These are phyloP conservation scores for Ectobius pallidus DNA, from an alignment of 2,888 invertebrate species.

Conservation along the genomic window DNA sequence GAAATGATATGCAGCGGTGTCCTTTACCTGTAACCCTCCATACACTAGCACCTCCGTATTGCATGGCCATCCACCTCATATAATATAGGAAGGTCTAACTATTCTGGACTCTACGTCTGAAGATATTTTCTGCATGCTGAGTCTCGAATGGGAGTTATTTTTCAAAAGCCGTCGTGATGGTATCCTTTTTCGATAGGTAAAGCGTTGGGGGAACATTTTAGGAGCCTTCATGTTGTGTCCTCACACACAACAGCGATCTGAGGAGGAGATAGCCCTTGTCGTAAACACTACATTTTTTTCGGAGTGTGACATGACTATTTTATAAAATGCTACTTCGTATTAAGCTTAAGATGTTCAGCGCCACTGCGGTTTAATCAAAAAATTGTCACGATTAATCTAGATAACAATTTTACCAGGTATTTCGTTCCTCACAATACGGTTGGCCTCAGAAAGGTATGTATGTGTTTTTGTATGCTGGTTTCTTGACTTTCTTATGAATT, in stretches of 20 bases:
- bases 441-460: too few relatives aligned
- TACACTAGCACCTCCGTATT: conserved; percentile 15
- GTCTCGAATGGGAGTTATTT: conserved; percentile 24
- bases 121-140: conserved; percentile 29
- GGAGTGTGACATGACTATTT: not conserved
- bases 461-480: too few relatives aligned
- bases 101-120: conserved; percentile 19
- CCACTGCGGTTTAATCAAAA: not conserved
- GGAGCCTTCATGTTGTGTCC: conserved; percentile 4
- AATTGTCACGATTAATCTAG: not conserved
- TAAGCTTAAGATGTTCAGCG: not conserved
- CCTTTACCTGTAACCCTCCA: conserved; percentile 5
- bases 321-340: not conserved
- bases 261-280: not conserved
- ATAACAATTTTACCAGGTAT: too few relatives aligned
- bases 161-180: conserved; percentile 24
- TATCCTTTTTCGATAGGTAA: conserved; percentile 18
- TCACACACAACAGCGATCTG: not conserved
- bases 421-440: too few relatives aligned
- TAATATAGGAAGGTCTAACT: conserved; percentile 18
- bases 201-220: conserved; percentile 20
- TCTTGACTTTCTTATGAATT: too few relatives aligned
- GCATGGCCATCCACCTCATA: not conserved
- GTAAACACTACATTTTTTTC: not conserved
- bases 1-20: conserved; percentile 27